Evolutionary conservation across 1,140 invertebrate genomes (phyloP).

Genomic region (Condylostylus longicornis): DNA sequence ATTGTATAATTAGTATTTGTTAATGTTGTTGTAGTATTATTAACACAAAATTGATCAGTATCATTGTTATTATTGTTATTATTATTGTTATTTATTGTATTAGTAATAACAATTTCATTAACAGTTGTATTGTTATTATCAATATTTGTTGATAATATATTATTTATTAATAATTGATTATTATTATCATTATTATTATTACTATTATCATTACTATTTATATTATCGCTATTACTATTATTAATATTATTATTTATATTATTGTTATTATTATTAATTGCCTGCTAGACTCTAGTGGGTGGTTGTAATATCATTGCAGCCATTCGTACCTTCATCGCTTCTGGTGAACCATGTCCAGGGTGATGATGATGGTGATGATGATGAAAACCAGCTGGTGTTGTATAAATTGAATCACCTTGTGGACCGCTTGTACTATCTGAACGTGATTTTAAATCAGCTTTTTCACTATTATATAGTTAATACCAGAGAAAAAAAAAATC

Average conservation of each 20-base stretch:
- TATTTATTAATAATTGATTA: too few species aligned
- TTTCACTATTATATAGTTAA: constrained; percentile 24
- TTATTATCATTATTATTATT: constrained; percentile 7
- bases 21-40: constrained; percentile 12
- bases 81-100: constrained; percentile 11
- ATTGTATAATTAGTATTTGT: too few species aligned
- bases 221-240: constrained; percentile 15
- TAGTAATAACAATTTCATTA: constrained; percentile 9
- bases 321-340: constrained; percentile 63
- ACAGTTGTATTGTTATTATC: constrained; percentile 11
- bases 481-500: constrained; percentile 5
- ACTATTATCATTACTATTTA: constrained; percentile 11
- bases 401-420: constrained; percentile 32
- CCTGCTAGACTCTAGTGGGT: constrained; percentile 60
- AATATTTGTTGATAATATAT: constrained; percentile 9
- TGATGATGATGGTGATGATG: constrained; percentile 24
- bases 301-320: constrained; percentile 62
- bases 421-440: constrained; percentile 32
- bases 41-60: constrained; percentile 1
- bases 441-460: constrained; percentile 33
- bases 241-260: constrained; percentile 14
- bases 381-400: constrained; percentile 31
- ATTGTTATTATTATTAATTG: constrained; percentile 24
- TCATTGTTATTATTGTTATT: constrained; percentile 10
- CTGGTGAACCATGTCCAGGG: constrained; percentile 36